Base-by-base conservation (phyloP, 2,888 invertebrate species). In the Subacronicta megacephala region DNA sequence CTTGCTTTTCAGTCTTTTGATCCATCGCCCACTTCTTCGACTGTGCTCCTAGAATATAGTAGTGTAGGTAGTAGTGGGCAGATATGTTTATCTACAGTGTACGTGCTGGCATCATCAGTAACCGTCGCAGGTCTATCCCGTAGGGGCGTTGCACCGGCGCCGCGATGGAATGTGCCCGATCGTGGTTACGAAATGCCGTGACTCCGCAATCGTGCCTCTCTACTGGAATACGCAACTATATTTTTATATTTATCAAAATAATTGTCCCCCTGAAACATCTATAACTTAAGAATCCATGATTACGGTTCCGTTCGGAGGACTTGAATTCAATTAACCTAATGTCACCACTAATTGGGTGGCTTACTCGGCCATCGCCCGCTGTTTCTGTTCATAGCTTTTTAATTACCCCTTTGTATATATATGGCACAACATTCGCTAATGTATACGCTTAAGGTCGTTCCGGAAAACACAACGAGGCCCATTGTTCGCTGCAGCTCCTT, bases 141-240 rank as follows among this genome's bases (percentile, higher is more conserved):
- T 71, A 79, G 84, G 92, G 92, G 87, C 92, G 86, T 90, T 92
- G 93, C 90, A 90, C 91, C 72, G 84, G 62, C 76, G 81, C 76
- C 81, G 82, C 87, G 77, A 78, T 84, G 93, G 94, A 92, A 94
- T 93, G 93, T 74, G 86, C 85, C 88, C 88, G 91, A 88, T 88
- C 88, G 90, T 85, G 84, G 89, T 93, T 92, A 90, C 92, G 91
- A 93, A 93, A 94, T 88, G 80, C 86, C 88, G 82, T 88, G 89
- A 86, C 89, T 90, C 80, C 74, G 80, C 87, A 84, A 89, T 85
- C 83, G 80, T 81, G 82, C 76, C 72, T 84, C 83, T 85, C 75
- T 64, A 78, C 71, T 80, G 77, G 80, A 87, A 87, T 85, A 84
- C 80, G 84, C 81, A 86, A 87, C 85, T 78, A 81, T 79, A 80